A percentile compares a stretch with the other conserved stretches of the same genome.
Evolutionary conservation across 1,140 invertebrate species (phyloP).

Genomic region (Orius insidiosus): DNA sequence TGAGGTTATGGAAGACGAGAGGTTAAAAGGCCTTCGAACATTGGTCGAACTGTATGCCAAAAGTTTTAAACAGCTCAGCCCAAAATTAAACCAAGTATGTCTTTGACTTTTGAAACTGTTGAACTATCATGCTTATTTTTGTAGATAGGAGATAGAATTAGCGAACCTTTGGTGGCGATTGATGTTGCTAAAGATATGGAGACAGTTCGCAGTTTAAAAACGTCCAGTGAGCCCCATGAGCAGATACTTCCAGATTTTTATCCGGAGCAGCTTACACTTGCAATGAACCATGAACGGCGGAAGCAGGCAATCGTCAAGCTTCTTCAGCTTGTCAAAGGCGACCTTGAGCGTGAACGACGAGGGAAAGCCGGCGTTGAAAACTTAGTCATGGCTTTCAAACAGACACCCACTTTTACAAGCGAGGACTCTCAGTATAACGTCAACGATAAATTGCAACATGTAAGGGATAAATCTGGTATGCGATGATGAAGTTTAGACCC

Average conservation of each 20-base stretch:
- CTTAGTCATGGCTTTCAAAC: constrained; percentile 73
- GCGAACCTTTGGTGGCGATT: constrained; percentile 46
- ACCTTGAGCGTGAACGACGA: constrained; percentile 67
- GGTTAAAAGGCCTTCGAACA: constrained; percentile 63
- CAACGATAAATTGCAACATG: constrained; percentile 76
- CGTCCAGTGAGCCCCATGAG: constrained; percentile 41
- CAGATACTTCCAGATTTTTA: constrained; percentile 86
- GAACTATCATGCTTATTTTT: constrained; percentile 19
- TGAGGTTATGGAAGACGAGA: constrained; percentile 66
- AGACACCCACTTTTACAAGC: constrained; percentile 72
- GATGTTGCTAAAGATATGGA: constrained; percentile 58
- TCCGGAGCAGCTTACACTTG: constrained; percentile 80
- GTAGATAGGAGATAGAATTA: constrained; percentile 49
- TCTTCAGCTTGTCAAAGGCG: constrained; percentile 62
- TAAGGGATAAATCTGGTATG: too few species aligned
- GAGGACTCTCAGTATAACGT: constrained; percentile 86
- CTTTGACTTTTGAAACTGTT: too few species aligned
- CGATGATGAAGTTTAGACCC: too few species aligned
- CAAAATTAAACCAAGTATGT: constrained; percentile 34
- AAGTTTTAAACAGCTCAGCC: constrained; percentile 55
- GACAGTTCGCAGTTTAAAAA: constrained; percentile 40
- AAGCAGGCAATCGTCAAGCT: constrained; percentile 69
- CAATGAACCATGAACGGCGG: constrained; percentile 79
- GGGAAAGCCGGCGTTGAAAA: constrained; percentile 76
- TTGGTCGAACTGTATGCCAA: constrained; percentile 60